Conservation (phyloP, 2,113 vertebrate genomes). For the Microtus richardsoni region DNA sequence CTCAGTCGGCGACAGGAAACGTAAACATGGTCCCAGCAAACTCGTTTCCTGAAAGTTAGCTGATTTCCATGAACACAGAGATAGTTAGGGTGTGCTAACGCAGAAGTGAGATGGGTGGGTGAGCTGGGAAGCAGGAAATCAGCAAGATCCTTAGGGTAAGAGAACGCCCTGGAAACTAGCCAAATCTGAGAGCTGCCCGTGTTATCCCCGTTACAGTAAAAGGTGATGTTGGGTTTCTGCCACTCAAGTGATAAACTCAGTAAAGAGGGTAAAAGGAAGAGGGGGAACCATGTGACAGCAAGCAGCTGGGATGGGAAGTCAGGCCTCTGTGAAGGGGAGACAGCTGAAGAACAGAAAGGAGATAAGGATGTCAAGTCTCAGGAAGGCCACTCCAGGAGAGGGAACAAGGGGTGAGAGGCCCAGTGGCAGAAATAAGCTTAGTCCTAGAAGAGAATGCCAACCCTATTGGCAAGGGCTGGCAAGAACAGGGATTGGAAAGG, state of each 20-base stretch:
- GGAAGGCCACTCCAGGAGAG: not conserved
- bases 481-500: not conserved
- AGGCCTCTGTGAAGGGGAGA: not conserved
- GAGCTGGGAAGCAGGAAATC: not conserved
- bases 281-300: not conserved
- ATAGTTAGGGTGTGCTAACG: not conserved
- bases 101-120: not conserved
- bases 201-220: not conserved
- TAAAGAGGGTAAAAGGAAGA: not conserved
- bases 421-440: not conserved
- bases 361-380: not conserved
- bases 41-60: constrained; percentile 46
- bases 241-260: not conserved
- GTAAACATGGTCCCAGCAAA: constrained; percentile 52
- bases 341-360: not conserved
- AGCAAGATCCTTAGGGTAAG: not conserved
- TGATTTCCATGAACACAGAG: not conserved
- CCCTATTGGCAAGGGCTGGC: not conserved
- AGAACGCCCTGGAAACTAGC: not conserved
- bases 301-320: not conserved
- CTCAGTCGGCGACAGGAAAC: constrained; percentile 27
- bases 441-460: not conserved
- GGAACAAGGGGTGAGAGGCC: not conserved
- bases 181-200: not conserved
- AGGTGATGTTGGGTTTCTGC: not conserved